Conservation (phyloP, 1,140 invertebrate species). For the Plectrocnemia conspersa region DNA sequence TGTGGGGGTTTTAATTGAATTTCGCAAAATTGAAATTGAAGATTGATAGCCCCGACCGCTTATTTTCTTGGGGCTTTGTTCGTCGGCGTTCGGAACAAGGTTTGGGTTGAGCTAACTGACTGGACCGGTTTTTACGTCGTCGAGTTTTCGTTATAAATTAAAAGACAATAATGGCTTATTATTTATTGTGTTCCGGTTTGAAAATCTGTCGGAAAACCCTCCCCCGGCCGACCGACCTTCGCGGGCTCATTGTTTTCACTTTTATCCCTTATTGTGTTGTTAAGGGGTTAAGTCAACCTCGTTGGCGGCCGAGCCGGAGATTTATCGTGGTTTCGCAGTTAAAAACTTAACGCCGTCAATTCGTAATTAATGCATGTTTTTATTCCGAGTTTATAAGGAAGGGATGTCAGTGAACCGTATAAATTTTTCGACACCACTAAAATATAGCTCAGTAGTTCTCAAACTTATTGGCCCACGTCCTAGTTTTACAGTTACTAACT, state of each 20-base stretch:
- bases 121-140: constrained; percentile 2
- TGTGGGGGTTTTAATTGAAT: no score
- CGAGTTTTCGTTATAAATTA: constrained; percentile 19
- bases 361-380: no score
- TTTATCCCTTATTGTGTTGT: constrained; percentile 9
- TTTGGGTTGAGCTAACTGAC: constrained; percentile 1
- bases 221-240: background rate
- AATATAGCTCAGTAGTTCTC: no score
- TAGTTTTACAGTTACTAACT: no score
- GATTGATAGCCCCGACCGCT: constrained; percentile 5
- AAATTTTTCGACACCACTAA: no score
- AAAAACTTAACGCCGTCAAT: no score
- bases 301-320: background rate
- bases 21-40: background rate
- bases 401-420: no score
- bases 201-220: constrained; percentile 3
- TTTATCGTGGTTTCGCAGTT: constrained; percentile 6
- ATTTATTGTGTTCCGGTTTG: constrained; percentile 10
- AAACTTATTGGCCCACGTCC: no score
- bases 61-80: constrained; percentile 3
- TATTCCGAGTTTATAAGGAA: no score
- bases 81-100: constrained; percentile 5
- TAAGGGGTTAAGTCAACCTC: constrained; percentile 7
- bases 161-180: constrained; percentile 20
- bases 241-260: constrained; percentile 3